Percentiles rank a stretch among this genome's conserved stretches.
Evolutionary conservation across 2,797 vertebrate genomes (phyloP).

Genomic region (Parotocinclus haroldoi): DNA sequence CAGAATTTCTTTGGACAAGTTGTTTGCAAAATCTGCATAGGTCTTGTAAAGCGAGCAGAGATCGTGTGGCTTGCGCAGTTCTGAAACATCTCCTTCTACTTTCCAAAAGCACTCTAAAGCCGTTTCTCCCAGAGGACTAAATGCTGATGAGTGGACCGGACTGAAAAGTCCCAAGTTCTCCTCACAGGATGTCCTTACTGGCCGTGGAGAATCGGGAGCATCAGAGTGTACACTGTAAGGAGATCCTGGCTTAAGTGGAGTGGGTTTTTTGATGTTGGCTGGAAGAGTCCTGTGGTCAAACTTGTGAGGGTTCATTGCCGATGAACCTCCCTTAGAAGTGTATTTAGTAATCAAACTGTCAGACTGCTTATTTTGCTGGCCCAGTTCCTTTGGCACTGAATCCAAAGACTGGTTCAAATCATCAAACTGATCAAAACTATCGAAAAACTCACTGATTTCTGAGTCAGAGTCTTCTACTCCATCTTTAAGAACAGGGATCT

Average conservation of each 20-base stretch:
- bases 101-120: conserved; percentile 84
- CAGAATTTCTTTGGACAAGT: conserved; percentile 86
- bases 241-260: conserved; percentile 91
- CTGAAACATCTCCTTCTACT: conserved; percentile 60
- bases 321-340: conserved; percentile 67
- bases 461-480: conserved; percentile 96
- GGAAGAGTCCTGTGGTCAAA: conserved; percentile 87
- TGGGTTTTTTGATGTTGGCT: conserved; percentile 92
- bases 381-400: conserved; percentile 58
- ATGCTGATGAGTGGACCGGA: conserved; percentile 89
- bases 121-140: conserved; percentile 84
- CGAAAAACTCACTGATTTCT: conserved; percentile 98
- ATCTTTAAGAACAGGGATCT: conserved; percentile 88
- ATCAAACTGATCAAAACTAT: conserved; percentile 97
- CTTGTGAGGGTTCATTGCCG: conserved; percentile 89
- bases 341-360: conserved; percentile 66
- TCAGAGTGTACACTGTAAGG: conserved; percentile 78
- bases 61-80: conserved; percentile 72
- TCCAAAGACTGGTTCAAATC: conserved; percentile 82
- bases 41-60: conserved; percentile 73
- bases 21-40: conserved; percentile 87
- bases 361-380: conserved; percentile 62
- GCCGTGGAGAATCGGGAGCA: conserved; percentile 83
- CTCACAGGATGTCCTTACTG: conserved; percentile 77
- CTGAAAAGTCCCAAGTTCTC: conserved; percentile 87